These are phyloP conservation scores for Dicyrtoma fusca DNA, from an alignment of 2,888 invertebrate species.

Conservation along the genomic window DNA sequence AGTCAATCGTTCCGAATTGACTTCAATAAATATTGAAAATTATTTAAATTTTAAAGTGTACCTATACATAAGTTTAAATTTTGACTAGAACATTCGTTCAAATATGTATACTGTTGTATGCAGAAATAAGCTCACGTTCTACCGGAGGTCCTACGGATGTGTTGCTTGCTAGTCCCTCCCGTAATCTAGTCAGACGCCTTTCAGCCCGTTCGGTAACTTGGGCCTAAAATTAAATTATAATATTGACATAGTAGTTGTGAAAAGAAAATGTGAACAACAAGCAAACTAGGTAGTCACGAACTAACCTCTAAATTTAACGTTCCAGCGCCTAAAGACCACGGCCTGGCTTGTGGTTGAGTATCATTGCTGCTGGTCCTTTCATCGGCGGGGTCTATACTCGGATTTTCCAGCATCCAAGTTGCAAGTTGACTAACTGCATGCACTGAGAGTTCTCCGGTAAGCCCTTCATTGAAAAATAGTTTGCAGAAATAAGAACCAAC, in stretches of 20 bases:
- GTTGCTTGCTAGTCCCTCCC: background rate
- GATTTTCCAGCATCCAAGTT: constrained; percentile 70
- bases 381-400: constrained; percentile 60
- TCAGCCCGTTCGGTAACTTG: constrained; percentile 20
- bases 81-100: too few relatives aligned
- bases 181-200: constrained; percentile 19
- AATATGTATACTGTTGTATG: too few relatives aligned
- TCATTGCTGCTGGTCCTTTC: constrained; percentile 21
- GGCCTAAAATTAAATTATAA: constrained; percentile 1
- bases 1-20: constrained; percentile 17
- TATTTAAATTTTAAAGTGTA: background rate
- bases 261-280: too few relatives aligned
- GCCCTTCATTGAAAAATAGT: constrained; percentile 56
- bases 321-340: constrained; percentile 47
- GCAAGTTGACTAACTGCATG: constrained; percentile 66
- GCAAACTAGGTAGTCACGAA: background rate
- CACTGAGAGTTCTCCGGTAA: constrained; percentile 61
- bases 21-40: background rate
- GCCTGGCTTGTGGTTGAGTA: constrained; percentile 28
- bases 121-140: constrained; percentile 12
- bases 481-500: background rate
- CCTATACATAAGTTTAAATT: background rate
- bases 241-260: too few relatives aligned
- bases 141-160: constrained; percentile 10
- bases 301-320: constrained; percentile 21